phyloP scores from a whole-genome alignment of 2,113 vertebrate species.

The Brachypteracias leptosomus region DNA sequence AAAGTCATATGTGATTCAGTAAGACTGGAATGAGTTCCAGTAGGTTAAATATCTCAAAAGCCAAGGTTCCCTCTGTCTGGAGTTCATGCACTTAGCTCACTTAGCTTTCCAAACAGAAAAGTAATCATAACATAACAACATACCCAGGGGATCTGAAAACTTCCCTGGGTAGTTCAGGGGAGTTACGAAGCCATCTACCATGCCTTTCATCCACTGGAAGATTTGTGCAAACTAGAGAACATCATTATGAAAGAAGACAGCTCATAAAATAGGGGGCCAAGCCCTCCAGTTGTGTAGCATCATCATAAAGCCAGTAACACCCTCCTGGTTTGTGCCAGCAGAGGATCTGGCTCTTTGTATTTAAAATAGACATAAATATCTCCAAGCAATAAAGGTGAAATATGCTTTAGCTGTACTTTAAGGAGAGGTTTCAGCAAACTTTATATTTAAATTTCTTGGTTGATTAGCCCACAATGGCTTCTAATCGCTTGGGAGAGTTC shows the following conservation, averaged over 20 bases:
- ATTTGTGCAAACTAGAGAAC: background rate
- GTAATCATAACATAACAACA: background rate
- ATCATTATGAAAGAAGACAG: background rate
- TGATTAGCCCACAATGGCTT: slow-evolving; percentile 60
- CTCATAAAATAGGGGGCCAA: slow-evolving; percentile 4
- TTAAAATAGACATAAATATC: slow-evolving; percentile 26
- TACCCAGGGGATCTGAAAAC: background rate
- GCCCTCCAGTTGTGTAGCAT: background rate
- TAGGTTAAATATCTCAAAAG: slow-evolving; percentile 21
- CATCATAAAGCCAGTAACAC: background rate
- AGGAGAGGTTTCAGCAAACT: slow-evolving; percentile 29
- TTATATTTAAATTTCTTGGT: slow-evolving; percentile 62
- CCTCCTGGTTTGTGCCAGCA: background rate
- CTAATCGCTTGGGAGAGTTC: slow-evolving; percentile 36
- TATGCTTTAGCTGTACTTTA: slow-evolving; percentile 17
- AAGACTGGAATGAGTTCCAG: background rate
- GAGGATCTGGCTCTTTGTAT: background rate
- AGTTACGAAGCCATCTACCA: background rate
- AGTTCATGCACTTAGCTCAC: background rate
- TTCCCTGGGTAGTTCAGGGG: slow-evolving; percentile 1
- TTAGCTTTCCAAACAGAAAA: slow-evolving; percentile 26
- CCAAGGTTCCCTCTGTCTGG: background rate
- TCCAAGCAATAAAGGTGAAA: slow-evolving; percentile 36
- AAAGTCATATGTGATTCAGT: background rate
- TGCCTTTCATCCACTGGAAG: background rate